phyloP scores from a whole-genome alignment of 2,797 vertebrate species.

The Simalia tracyae region DNA sequence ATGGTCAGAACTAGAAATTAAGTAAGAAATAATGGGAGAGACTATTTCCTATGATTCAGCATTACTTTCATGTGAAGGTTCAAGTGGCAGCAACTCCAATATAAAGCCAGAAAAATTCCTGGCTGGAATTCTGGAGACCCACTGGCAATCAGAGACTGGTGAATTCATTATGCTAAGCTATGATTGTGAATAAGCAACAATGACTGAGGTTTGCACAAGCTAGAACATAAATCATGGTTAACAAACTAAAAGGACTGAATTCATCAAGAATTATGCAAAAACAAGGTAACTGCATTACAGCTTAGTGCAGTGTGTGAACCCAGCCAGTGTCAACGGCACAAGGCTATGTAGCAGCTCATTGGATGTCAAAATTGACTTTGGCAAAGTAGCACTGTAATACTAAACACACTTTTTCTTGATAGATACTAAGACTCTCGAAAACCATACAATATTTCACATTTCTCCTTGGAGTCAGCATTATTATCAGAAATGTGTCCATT shows the following conservation, averaged over 20 bases:
- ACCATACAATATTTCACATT: neutral
- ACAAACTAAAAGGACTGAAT: too few species aligned
- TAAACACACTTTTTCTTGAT: too few species aligned
- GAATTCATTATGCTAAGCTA: neutral
- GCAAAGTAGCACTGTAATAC: neutral
- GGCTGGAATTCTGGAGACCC: neutral
- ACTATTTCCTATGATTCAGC: too few species aligned
- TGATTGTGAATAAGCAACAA: too few species aligned
- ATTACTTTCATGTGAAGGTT: too few species aligned
- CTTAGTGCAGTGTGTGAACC: neutral
- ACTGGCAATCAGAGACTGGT: neutral
- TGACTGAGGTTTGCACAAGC: too few species aligned
- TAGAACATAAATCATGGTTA: too few species aligned
- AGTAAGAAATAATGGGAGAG: too few species aligned
- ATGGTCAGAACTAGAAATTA: neutral
- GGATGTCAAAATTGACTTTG: too few species aligned
- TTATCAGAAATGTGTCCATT: neutral
- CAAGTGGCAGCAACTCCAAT: too few species aligned
- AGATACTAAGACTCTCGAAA: neutral
- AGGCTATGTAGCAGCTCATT: neutral
- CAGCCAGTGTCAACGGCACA: neutral
- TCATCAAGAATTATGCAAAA: neutral
- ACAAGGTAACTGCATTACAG: neutral
- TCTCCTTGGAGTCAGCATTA: neutral
- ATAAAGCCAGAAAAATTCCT: neutral